Conservation (phyloP, 2,113 vertebrate genomes). For the Megatriorchis doriae region DNA sequence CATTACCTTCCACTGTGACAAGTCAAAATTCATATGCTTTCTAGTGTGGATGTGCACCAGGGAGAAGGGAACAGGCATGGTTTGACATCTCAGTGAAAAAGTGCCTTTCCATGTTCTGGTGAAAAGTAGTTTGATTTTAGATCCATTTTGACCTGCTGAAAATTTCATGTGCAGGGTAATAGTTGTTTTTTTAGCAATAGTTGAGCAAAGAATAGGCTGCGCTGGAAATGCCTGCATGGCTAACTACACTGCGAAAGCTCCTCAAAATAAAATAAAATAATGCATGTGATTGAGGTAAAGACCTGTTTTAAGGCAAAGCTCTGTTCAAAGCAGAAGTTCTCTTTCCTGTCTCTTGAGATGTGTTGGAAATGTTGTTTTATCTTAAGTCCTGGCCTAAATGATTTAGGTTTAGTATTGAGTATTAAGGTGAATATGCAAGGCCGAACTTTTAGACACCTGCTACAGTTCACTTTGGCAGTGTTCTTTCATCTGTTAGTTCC, state of each 20-base stretch:
- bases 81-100: background rate
- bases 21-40: background rate
- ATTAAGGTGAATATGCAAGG: background rate
- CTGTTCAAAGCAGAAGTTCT: background rate
- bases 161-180: background rate
- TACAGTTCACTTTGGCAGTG: background rate
- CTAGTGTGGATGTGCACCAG: background rate
- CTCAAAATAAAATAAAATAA: background rate
- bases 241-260: background rate
- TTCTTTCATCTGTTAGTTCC: background rate
- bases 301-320: background rate
- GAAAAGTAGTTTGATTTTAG: background rate
- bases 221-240: background rate
- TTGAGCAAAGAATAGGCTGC: background rate
- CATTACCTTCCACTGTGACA: background rate
- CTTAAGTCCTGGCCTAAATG: background rate
- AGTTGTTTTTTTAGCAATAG: background rate
- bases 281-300: background rate
- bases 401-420: background rate
- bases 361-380: background rate
- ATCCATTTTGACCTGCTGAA: background rate
- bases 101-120: background rate
- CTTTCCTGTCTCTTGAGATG: background rate
- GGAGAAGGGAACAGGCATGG: background rate
- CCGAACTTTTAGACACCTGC: background rate